These are phyloP conservation scores for Palythoa grandiflora DNA, from an alignment of 92 coral and sea anemone genomes.

Conservation along the genomic window DNA sequence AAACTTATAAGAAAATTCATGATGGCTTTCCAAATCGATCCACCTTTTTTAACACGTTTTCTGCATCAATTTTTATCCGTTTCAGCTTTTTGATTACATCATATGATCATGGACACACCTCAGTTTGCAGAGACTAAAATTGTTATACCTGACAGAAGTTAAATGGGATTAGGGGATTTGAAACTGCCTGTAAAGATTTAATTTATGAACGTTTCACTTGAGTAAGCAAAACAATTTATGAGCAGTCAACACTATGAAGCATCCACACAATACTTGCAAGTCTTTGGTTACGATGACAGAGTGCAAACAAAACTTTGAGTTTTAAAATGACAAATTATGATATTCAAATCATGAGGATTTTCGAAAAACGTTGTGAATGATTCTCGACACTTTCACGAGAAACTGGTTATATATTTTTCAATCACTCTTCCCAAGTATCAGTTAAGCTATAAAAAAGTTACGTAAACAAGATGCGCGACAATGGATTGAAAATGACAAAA, in stretches of 20 bases:
- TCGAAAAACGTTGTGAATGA: neutral
- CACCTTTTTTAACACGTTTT: neutral
- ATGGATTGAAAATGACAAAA: neutral
- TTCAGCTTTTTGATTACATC: neutral
- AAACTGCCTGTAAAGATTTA: neutral
- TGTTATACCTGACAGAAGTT: neutral
- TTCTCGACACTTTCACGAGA: too few species aligned
- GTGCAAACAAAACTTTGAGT: neutral
- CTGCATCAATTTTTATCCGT: neutral
- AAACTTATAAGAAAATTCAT: neutral
- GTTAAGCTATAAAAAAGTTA: too few species aligned
- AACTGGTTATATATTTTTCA: too few species aligned
- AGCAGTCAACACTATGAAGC: neutral
- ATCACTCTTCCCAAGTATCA: too few species aligned
- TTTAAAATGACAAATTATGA: neutral
- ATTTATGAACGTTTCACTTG: neutral
- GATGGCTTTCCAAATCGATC: neutral
- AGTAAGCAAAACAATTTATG: neutral
- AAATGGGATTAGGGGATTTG: constrained; percentile 22
- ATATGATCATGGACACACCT: neutral
- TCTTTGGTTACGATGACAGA: neutral
- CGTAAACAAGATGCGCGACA: too few species aligned
- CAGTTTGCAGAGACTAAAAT: neutral
- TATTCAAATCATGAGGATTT: neutral
- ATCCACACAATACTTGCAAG: neutral